phyloP scores from a whole-genome alignment of 2,113 vertebrate genomes.

The Argyrosomus japonicus region DNA sequence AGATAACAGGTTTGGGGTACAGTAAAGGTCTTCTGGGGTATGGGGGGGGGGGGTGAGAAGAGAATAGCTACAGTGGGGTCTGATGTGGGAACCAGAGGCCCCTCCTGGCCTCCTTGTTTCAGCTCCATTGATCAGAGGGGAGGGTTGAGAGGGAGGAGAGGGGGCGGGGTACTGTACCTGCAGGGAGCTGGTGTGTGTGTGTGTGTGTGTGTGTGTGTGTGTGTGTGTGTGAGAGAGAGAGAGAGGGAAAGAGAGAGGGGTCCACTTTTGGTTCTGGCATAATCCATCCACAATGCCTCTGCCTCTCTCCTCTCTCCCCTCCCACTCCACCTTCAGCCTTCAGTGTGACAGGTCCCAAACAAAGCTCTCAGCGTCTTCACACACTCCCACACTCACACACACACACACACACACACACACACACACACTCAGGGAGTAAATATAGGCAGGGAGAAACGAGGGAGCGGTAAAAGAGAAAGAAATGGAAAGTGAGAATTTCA shows the following conservation, averaged over 20 bases:
- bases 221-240: conserved; percentile 7
- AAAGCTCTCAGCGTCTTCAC: conserved; percentile 75
- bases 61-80: conserved; percentile 82
- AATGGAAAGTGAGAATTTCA: conserved; percentile 55
- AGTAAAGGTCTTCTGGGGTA: conserved; percentile 37
- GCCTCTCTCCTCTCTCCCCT: conserved; percentile 38
- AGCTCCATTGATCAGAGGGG: conserved; percentile 89
- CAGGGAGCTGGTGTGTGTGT: conserved; percentile 68
- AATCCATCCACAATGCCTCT: conserved; percentile 85
- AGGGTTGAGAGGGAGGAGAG: conserved; percentile 76
- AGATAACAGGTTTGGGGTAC: conserved; percentile 47
- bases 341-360: conserved; percentile 87
- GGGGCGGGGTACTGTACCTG: conserved; percentile 85
- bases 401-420: conserved; percentile 48
- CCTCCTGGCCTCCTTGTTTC: conserved; percentile 88
- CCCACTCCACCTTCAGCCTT: conserved; percentile 78
- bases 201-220: conserved; percentile 35
- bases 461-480: conserved; percentile 20
- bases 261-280: conserved; percentile 88
- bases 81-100: conserved; percentile 84
- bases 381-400: conserved; percentile 51
- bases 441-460: conserved; percentile 19
- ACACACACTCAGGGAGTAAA: conserved; percentile 47
- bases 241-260: conserved; percentile 57
- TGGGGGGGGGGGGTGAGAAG: conserved; percentile 51